phyloP scores from a whole-genome alignment of 1,140 invertebrate genomes.

The Drosophila repletoides region DNA sequence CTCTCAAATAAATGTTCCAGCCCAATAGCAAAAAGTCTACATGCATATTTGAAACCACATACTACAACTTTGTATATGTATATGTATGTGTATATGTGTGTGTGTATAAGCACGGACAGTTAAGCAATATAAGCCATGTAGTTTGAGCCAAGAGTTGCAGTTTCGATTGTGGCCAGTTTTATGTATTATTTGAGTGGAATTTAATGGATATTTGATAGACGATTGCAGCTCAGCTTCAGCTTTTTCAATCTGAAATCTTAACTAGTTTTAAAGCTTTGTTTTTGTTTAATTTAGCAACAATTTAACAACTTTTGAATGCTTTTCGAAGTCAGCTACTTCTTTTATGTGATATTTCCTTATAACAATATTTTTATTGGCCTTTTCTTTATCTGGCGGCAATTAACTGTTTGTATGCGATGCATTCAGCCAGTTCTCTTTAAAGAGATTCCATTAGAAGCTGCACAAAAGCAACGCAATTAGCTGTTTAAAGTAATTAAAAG shows the following conservation, averaged over 20 bases:
- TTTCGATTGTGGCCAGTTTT: background rate
- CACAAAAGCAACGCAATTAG: conserved; percentile 19
- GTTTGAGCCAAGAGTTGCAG: conserved; percentile 8
- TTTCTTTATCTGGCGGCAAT: background rate
- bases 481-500: conserved; percentile 62
- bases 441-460: background rate
- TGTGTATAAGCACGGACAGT: conserved; percentile 45
- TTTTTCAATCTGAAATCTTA: no score
- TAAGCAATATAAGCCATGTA: conserved; percentile 48
- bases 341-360: no score
- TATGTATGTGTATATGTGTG: no score
- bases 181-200: conserved; percentile 9
- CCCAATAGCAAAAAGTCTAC: background rate
- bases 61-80: no score
- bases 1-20: background rate
- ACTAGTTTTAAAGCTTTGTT: no score
- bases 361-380: background rate
- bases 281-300: no score
- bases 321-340: no score
- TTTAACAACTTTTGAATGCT: no score
- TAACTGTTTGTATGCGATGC: background rate
- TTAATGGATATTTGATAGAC: conserved; percentile 41
- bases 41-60: background rate
- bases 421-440: conserved; percentile 7
- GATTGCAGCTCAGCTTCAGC: no score